These are phyloP conservation scores for Sesia bembeciformis DNA, from an alignment of 2,888 invertebrate species.

Conservation along the genomic window DNA sequence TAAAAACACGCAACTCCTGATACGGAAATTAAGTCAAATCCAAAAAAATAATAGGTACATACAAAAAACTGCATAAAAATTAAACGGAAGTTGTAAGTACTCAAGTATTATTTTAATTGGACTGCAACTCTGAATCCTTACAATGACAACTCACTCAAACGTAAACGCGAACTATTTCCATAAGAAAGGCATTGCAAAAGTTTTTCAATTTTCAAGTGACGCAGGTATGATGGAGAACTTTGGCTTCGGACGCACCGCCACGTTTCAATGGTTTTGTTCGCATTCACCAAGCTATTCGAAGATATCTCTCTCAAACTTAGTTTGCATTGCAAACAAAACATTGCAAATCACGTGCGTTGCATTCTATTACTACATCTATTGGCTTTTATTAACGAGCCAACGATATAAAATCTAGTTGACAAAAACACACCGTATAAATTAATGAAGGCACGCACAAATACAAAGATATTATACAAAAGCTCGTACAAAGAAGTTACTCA, in stretches of 20 bases:
- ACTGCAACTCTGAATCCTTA: constrained; percentile 53
- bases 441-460: too few species aligned
- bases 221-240: constrained; percentile 70
- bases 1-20: constrained; percentile 27
- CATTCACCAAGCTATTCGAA: constrained; percentile 3
- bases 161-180: constrained; percentile 70
- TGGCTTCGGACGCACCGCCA: constrained; percentile 46
- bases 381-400: too few species aligned
- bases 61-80: too few species aligned
- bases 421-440: too few species aligned
- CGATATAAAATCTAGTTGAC: too few species aligned
- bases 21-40: neutral
- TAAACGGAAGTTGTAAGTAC: too few species aligned
- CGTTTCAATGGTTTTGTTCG: constrained; percentile 5
- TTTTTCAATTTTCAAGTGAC: constrained; percentile 74
- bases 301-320: neutral
- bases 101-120: neutral
- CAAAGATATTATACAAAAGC: neutral
- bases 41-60: too few species aligned
- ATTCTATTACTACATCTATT: too few species aligned
- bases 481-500: too few species aligned
- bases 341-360: too few species aligned
- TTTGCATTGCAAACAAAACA: too few species aligned
- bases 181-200: constrained; percentile 71
- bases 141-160: constrained; percentile 70